These are phyloP conservation scores for Pachyramphus minor DNA, from an alignment of 2,113 vertebrate genomes.

Conservation along the genomic window DNA sequence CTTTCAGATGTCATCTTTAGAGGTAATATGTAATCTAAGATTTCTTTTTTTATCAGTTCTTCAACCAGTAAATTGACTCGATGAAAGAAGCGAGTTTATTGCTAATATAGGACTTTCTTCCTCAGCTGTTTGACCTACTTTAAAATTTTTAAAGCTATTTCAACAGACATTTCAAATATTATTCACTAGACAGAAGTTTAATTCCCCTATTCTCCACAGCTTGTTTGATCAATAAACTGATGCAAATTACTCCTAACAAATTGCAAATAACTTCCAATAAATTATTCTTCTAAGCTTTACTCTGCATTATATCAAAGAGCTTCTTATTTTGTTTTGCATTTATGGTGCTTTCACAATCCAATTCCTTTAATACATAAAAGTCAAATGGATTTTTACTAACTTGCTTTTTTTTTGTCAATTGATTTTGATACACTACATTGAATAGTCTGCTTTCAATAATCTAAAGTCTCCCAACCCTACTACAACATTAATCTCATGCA, in stretches of 20 bases:
- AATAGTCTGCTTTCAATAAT: neutral
- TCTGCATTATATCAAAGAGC: neutral
- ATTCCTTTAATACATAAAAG: conserved; percentile 12
- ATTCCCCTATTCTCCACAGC: neutral
- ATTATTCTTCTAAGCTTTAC: neutral
- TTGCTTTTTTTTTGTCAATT: conserved; percentile 12
- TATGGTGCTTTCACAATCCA: neutral
- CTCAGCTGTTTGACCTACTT: neutral
- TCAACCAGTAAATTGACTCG: neutral
- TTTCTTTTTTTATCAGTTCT: neutral
- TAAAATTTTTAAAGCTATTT: conserved; percentile 1
- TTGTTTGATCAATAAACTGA: conserved; percentile 60
- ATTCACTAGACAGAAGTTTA: neutral
- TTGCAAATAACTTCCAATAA: conserved; percentile 24
- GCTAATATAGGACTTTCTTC: neutral
- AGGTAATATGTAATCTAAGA: neutral
- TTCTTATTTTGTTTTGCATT: neutral
- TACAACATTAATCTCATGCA: neutral
- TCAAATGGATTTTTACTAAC: conserved; percentile 3
- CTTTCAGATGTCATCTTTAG: neutral
- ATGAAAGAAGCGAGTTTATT: neutral
- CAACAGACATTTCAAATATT: neutral
- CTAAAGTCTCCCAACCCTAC: neutral
- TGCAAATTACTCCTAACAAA: conserved; percentile 43
- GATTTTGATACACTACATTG: conserved; percentile 6